Conservation (phyloP, 2,113 vertebrate genomes). For the Sminthopsis crassicaudata region DNA sequence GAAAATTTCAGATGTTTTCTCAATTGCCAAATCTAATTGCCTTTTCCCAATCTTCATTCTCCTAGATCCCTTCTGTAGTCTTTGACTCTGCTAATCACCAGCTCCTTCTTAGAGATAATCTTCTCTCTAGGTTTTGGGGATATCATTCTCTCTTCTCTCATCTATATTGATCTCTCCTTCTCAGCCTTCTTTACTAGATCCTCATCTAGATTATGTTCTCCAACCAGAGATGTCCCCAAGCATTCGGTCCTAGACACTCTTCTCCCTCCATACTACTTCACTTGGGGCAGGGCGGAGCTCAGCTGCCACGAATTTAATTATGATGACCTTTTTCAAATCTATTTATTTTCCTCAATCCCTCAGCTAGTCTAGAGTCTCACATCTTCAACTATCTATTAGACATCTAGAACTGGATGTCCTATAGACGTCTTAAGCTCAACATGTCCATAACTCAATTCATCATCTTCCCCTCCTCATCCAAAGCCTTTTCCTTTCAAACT, state of each 20-base stretch:
- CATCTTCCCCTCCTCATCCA: no score
- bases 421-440: no score
- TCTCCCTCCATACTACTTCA: background rate
- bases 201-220: background rate
- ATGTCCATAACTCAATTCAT: no score
- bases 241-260: background rate
- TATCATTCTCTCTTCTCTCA: background rate
- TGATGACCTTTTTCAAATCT: no score
- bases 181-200: background rate
- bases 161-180: background rate
- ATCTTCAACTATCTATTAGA: no score
- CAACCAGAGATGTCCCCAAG: background rate
- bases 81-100: background rate
- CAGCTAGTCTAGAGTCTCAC: no score
- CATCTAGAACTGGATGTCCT: no score
- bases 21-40: background rate
- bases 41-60: background rate
- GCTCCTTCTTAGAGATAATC: background rate
- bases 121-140: background rate
- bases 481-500: no score
- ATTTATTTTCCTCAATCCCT: no score
- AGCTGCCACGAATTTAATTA: no score
- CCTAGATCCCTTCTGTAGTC: background rate
- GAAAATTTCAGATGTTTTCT: background rate
- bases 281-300: background rate